Base-by-base conservation (phyloP, 2,888 invertebrate genomes). In the Xestia c-nigrum region DNA sequence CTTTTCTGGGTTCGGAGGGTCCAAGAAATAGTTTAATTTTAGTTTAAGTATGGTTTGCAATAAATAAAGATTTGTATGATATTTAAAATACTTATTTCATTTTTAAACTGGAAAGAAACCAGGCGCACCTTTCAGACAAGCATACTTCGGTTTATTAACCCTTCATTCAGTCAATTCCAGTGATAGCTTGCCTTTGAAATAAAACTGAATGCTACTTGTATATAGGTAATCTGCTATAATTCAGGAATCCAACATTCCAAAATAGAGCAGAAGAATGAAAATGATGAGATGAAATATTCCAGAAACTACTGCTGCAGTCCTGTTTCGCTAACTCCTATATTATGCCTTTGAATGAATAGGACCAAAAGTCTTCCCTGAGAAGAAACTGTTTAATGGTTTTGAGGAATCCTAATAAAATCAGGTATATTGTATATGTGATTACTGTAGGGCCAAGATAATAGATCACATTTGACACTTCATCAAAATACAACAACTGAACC, bases 1-100 rank as follows among this genome's bases (percentile, higher is more conserved):
- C 14, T 99, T 99, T 93, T 98, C 98, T 12, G 99, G 99, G 0
- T 99, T 99, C 96, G 99, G 99, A 12, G 97, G 98, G 6, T 97
- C 98, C 9, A 99, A 98, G 91, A 98, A 98, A 93, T 98, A 97
- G 74, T 50, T 16, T 46, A 40, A 31, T 47, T n/a, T 21, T 69
- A 50, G n/a, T 69, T 65, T 57, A 73, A 72, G 40, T 59, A 38
- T 72, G 67, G 10, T 85, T 85, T n/a, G 43, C 43, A 19, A 3
- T 81, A 59, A 84, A 72, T 85, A 85, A 85, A 79, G 67, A 68
- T 71, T 38, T 78, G 66, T 85, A 85, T 72, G 21, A 67, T 70
- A 83, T 71, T 52, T 67, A 4, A 50, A 19, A 4, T 47, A 14
- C 72, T 63, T 81, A 14, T 74, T 63, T 81, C 46, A 24, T 66